Percentiles rank a stretch among this genome's conserved stretches.
Evolutionary conservation across 2,113 vertebrate species (phyloP).

Genomic region (Passer domesticus): DNA sequence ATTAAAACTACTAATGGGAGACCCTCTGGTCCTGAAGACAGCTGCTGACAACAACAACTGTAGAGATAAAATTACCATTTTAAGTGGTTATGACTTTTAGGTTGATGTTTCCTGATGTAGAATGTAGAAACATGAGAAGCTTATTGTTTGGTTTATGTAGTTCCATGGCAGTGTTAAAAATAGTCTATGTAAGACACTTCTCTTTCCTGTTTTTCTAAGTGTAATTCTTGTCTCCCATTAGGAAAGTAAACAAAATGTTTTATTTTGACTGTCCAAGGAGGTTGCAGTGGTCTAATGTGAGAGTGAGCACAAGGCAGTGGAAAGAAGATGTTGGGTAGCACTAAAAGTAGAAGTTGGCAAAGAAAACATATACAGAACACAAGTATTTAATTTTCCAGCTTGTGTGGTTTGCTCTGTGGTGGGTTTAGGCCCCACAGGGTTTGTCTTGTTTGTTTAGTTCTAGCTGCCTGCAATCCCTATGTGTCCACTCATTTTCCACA

Average conservation of each 20-base stretch:
- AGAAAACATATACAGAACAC: neutral
- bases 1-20: neutral
- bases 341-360: neutral
- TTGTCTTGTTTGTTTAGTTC: slow-evolving; percentile 1
- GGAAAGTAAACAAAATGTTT: neutral
- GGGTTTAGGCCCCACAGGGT: neutral
- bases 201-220: neutral
- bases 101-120: neutral
- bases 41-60: neutral
- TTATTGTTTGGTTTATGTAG: neutral
- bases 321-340: neutral
- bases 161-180: neutral
- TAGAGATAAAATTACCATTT: neutral
- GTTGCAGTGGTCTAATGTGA: neutral
- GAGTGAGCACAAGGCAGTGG: neutral
- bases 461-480: neutral
- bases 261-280: neutral
- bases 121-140: neutral
- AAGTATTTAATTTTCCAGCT: neutral
- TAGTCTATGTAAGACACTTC: neutral
- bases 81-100: neutral
- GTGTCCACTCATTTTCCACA: neutral
- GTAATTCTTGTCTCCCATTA: neutral
- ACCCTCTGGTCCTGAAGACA: neutral
- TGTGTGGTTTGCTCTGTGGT: neutral